Conservation (phyloP, 2,113 vertebrate species). For the Ranitomeya variabilis region DNA sequence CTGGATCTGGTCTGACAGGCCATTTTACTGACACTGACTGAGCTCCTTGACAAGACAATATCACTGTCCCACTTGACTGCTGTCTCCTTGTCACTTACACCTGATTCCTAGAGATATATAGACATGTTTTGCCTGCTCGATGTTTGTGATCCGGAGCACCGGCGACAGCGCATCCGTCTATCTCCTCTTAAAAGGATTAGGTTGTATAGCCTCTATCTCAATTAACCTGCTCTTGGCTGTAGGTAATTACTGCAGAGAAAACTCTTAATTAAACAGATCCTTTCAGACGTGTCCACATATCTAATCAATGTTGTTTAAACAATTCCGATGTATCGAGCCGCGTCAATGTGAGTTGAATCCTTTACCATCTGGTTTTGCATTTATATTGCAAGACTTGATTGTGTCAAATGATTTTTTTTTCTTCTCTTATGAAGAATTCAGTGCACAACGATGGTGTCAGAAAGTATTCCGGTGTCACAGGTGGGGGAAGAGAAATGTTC, state of each 20-base stretch:
- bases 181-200: slow-evolving; percentile 5
- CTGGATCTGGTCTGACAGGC: slow-evolving; percentile 68
- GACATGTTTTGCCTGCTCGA: slow-evolving; percentile 25
- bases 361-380: neutral
- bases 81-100: slow-evolving; percentile 39
- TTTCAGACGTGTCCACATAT: neutral
- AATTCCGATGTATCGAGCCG: slow-evolving; percentile 8
- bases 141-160: neutral
- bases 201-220: neutral
- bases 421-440: slow-evolving; percentile 9
- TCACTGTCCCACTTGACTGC: slow-evolving; percentile 44
- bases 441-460: slow-evolving; percentile 8
- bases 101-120: slow-evolving; percentile 53
- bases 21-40: slow-evolving; percentile 64
- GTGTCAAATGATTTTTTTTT: slow-evolving; percentile 27
- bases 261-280: slow-evolving; percentile 21
- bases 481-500: neutral
- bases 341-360: neutral
- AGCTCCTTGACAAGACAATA: slow-evolving; percentile 63
- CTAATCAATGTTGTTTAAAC: slow-evolving; percentile 37
- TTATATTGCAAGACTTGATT: slow-evolving; percentile 17
- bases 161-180: neutral
- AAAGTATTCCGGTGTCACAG: slow-evolving; percentile 27
- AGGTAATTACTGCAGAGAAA: slow-evolving; percentile 8
- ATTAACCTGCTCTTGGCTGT: slow-evolving; percentile 33